Evolutionary conservation across 2,113 vertebrate species (phyloP).

Genomic region (Passerina amoena): DNA sequence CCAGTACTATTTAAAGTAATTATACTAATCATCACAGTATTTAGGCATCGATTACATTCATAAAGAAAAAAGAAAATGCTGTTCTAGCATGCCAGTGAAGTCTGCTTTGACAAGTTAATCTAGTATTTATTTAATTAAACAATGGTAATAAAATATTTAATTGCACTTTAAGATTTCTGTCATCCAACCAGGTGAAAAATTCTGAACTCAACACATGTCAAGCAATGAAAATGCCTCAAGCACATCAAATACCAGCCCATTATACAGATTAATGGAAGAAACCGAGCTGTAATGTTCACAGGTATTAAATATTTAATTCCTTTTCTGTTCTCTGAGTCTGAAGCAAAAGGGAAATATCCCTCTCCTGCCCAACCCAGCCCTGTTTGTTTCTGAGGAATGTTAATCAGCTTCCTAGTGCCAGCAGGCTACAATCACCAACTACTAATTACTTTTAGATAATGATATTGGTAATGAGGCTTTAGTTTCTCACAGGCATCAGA

Average conservation of each 20-base stretch:
- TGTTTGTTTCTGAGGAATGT: constrained; percentile 42
- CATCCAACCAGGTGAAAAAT: not conserved
- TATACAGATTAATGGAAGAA: not conserved
- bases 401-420: constrained; percentile 39
- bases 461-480: constrained; percentile 37
- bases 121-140: constrained; percentile 37
- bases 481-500: constrained; percentile 8
- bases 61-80: not conserved
- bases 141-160: constrained; percentile 33
- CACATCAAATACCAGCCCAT: not conserved
- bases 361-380: not conserved
- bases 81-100: not conserved
- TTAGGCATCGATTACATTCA: not conserved
- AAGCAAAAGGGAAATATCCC: not conserved
- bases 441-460: constrained; percentile 58
- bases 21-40: not conserved
- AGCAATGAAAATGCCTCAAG: not conserved
- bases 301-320: constrained; percentile 20
- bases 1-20: not conserved
- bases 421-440: constrained; percentile 51
- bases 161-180: constrained; percentile 2
- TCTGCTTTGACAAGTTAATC: constrained; percentile 42
- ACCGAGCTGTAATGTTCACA: not conserved
- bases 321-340: not conserved
- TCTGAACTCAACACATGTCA: not conserved